These are phyloP conservation scores for Xestia ashworthii DNA, from an alignment of 2,888 invertebrate species.

Conservation along the genomic window DNA sequence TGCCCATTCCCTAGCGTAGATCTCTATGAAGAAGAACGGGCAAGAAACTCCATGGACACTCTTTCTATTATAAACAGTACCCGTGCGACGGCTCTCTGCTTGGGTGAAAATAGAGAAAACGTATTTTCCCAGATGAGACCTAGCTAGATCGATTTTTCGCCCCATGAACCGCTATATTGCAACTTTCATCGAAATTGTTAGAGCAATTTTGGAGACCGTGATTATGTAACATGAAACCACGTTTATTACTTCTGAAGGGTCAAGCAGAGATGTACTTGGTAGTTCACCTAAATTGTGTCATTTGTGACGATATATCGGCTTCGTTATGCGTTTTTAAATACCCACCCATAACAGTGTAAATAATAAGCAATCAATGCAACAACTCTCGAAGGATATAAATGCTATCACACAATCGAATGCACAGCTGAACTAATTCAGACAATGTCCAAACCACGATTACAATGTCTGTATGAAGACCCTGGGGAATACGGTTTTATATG, in stretches of 20 bases:
- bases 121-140: not conserved
- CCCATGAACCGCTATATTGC: not conserved
- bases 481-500: not conserved
- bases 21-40: too few species aligned
- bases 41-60: too few species aligned
- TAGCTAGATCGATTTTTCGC: not conserved
- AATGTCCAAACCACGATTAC: constrained; percentile 20
- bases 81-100: not conserved
- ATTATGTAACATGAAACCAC: too few species aligned
- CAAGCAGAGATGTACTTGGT: too few species aligned
- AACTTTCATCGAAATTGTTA: not conserved
- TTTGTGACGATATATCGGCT: not conserved
- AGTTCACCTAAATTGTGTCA: too few species aligned
- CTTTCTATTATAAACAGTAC: not conserved
- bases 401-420: constrained; percentile 30
- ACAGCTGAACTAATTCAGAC: constrained; percentile 3
- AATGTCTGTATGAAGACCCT: constrained; percentile 4
- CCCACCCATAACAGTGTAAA: not conserved
- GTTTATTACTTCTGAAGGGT: too few species aligned
- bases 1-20: too few species aligned
- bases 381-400: constrained; percentile 30
- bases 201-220: not conserved
- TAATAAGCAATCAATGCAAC: constrained; percentile 19
- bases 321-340: not conserved
- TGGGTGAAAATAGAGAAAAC: not conserved